Evolutionary conservation across 2,113 vertebrate genomes (phyloP), one percentile per base, ranked within the genome.

Genomic region (Mastomys natalensis): DNA sequence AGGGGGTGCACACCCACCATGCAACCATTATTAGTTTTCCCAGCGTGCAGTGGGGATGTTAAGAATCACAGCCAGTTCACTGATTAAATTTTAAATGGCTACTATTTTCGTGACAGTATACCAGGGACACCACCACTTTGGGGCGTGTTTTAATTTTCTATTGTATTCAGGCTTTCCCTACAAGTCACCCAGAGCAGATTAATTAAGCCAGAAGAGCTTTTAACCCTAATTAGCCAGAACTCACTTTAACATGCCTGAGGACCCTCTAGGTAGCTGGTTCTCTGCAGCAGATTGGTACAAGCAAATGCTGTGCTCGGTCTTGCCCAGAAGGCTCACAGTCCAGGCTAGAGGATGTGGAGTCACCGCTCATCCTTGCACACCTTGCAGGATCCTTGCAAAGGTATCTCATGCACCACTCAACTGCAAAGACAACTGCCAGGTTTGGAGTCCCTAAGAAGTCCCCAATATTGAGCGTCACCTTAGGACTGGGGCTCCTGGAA

Each of bases 31-130:
- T 87, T 70, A 16, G 43, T 91, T 90, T 62, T 53, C 11, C 12
- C 58, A 70, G 55, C 45, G 40, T 3, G 45, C 64, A 62, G 10
- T 72, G n/a, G 34, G 53, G 68, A 89, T 92, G 10, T 66, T 88
- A 89, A 87, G 64, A 77, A 48, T 62, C 48, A 77, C 11, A n/a
- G 51, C 53, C 68, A 89, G 15, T 74, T 26, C 29, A 80, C 48
- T 94, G 87, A 94, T 89, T 82, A 94, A 94, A 95, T 89, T 89
- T 78, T 48, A 81, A 97, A 53, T 26, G 78, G 48, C 45, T 84
- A 24, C 80, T 24, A 81, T 55, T 51, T 96, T 93, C 11, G 29
- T 2, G 17, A 73, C 51, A 72, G 48, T 31, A n/a, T 26, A 80
- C 72, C 5, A 90, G 76, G 9, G 26, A 72, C 48, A 55, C 22